Base-by-base conservation (phyloP, 2,888 invertebrate species). In the Vanessa cardui region DNA sequence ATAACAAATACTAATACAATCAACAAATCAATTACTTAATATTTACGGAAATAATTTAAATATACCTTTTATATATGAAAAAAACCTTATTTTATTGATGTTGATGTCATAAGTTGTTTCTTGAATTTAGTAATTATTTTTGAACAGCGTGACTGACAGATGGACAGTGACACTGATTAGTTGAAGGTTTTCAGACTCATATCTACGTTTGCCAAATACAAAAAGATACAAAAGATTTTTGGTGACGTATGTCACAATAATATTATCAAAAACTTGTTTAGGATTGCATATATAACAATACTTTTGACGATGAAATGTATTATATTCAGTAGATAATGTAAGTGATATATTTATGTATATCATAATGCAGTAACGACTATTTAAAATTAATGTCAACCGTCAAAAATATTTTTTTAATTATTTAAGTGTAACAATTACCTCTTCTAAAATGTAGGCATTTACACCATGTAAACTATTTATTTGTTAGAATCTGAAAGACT, bases 141-240 rank as follows among this genome's bases (percentile, higher is more conserved):
- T 62, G 66, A 66, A 18, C 2, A 44, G 49, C 62, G 62, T 54
- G 31, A 26, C 52, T 58, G 58, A 66, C 58, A 31, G 58, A 50
- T 45, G 9, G 18, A 49, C 44, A 39, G 12, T 58, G 49, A 62
- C 45, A 12, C 46, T 66, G 56, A 62, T 61, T 58, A 39, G 56
- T 21, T 49, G 61, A 58, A 56, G 56, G 33, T 44, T 50, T 58
- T 49, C 9, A 6, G 9, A 9, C 50, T 20, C 64, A 39, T 59
- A 26, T 26, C 5, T 26, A 26, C 45, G 44, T 44, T 64, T 56
- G 45, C 12, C 26, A 33, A 47, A 61, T 39, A 20, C n/a, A n/a
- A 56, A 9, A 9, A 12, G 18, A n/a, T n/a, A n/a, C n/a, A n/a
- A n/a, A 12, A 26, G 3, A 5, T 39, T 33, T n/a, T 56, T 18